Conservation (phyloP, 2,113 vertebrate genomes). For the Cromileptes altivelis region DNA sequence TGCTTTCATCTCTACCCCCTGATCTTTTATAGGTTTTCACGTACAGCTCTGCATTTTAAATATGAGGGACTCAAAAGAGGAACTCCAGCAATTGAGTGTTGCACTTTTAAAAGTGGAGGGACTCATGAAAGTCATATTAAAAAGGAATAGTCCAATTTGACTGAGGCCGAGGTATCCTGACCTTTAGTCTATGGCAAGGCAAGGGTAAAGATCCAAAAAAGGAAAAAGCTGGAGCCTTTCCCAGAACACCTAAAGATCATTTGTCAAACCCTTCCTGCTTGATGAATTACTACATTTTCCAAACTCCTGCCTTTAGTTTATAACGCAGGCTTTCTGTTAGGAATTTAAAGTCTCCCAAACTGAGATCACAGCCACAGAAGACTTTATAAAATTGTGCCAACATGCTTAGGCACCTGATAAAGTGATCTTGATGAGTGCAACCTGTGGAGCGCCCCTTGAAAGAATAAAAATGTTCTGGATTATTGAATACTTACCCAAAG, state of each 20-base stretch:
- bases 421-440: slow-evolving; percentile 3
- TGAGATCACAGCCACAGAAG: not conserved
- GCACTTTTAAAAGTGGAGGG: not conserved
- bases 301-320: not conserved
- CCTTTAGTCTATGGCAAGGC: not conserved
- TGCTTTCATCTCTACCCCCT: not conserved
- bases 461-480: slow-evolving; percentile 12
- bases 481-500: slow-evolving; percentile 71
- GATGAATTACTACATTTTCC: not conserved
- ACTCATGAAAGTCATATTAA: not conserved
- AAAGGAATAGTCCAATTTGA: not conserved
- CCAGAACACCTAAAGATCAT: not conserved
- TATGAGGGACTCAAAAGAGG: slow-evolving; percentile 7
- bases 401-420: not conserved
- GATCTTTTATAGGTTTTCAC: not conserved
- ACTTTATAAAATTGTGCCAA: not conserved
- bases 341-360: not conserved
- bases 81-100: not conserved
- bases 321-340: not conserved
- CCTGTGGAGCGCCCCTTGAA: slow-evolving; percentile 29
- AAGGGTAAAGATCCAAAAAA: not conserved
- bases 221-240: not conserved
- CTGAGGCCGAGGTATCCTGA: not conserved
- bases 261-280: not conserved
- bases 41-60: not conserved